Base-by-base conservation (phyloP, 2,113 vertebrate species). In the Himantopus leucocephalus region DNA sequence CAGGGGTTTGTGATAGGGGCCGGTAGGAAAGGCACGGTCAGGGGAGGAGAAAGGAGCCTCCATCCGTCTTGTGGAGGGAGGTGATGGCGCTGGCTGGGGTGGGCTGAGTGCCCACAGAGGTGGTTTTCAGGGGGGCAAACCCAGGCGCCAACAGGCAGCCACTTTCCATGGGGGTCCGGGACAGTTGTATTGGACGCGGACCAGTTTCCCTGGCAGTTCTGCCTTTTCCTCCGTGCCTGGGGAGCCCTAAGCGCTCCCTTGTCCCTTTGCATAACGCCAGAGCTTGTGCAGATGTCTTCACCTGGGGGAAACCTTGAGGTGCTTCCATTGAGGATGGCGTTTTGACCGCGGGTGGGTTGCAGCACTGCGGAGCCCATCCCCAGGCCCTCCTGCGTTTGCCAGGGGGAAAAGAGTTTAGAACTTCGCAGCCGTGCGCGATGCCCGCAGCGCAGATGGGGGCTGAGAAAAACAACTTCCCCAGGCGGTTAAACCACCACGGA, bases 381-480 rank as follows among this genome's bases (percentile, higher is more conserved):
- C 41, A 16, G 68, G 9, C n/a, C 58, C 45, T 50, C 27, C 30
- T 66, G 24, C 1, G 0, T 81, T 48, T 73, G 35, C 48, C 21
- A 22, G 48, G 48, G 21, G 23, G 48, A 58, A 8, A 3, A 56
- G 41, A 34, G 7, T 68, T 80, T 7, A 41, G 18, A 45, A 30
- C 23, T 56, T 45, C 14, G 27, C 84, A 63, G 58, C 30, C 14
- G 0, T 1, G 1, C 12, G 12, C 26, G 10, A 2, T 30, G 59
- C 50, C 77, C 0, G 0, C 32, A 62, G 41, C 64, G 2, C 4
- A 52, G 72, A 14, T 34, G 60, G 43, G 16, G 56, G 63, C 55
- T 60, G 93, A 84, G 29, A 12, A 68, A 34, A 48, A 8, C 50
- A 60, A 67, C 79, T 95, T 97, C 96, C 94, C 91, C 94, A 56